phyloP scores from a whole-genome alignment of 2,797 vertebrate genomes.

The Huso huso region DNA sequence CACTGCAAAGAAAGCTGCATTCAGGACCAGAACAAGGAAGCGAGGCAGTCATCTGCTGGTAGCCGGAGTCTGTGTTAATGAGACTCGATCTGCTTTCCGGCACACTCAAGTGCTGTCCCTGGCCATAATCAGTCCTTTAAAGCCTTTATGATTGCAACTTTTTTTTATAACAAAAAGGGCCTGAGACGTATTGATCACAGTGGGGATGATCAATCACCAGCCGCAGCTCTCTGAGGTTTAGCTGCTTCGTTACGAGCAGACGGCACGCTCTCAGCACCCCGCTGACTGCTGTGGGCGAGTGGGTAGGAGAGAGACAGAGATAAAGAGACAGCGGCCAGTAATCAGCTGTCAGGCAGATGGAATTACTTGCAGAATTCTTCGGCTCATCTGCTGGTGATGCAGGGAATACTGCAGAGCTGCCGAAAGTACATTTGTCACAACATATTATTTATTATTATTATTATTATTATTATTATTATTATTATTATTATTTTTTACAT shows the following conservation, averaged over 20 bases:
- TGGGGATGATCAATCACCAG: not conserved
- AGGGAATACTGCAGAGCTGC: too few relatives aligned
- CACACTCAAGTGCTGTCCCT: not conserved
- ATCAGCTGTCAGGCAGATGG: not conserved
- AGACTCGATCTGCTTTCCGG: not conserved
- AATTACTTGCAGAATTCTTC: not conserved
- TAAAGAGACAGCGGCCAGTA: not conserved
- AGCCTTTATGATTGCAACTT: not conserved
- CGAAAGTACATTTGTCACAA: too few relatives aligned
- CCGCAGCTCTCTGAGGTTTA: not conserved
- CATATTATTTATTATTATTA: too few relatives aligned
- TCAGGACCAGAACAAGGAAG: too few relatives aligned
- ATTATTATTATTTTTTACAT: too few relatives aligned
- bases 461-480: too few relatives aligned
- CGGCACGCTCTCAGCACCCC: not conserved
- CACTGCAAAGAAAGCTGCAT: too few relatives aligned
- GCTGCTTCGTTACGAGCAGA: not conserved
- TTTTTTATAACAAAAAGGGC: not conserved
- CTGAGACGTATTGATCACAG: not conserved
- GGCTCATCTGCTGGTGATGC: not conserved
- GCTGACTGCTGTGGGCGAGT: not conserved
- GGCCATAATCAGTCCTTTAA: not conserved
- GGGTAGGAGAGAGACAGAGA: not conserved
- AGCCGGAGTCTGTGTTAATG: too few relatives aligned
- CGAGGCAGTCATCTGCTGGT: too few relatives aligned